phyloP scores from a whole-genome alignment of 1,140 invertebrate species.

The Drosophila willistoni region DNA sequence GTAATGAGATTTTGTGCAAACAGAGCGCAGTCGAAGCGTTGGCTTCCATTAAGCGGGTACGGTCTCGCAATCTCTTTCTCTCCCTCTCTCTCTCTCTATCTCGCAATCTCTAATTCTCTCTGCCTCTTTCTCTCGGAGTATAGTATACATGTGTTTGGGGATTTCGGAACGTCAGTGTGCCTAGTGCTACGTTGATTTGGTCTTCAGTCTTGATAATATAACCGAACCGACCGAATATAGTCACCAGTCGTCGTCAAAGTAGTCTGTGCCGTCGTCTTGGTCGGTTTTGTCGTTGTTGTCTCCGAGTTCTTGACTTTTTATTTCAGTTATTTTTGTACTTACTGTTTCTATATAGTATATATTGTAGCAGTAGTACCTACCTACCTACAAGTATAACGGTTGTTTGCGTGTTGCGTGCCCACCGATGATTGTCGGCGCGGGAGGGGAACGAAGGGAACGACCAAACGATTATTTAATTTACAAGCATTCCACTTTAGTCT shows the following conservation, averaged over 20 bases:
- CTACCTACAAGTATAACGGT: conserved; percentile 51
- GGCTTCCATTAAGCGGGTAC: conserved; percentile 15
- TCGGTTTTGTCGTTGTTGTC: conserved; percentile 23
- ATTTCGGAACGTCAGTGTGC: conserved; percentile 28
- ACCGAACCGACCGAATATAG: background rate
- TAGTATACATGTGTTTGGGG: conserved; percentile 14
- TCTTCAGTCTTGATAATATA: conserved; percentile 72
- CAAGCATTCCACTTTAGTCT: conserved; percentile 33
- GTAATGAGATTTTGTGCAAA: conserved; percentile 66
- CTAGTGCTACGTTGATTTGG: conserved; percentile 26
- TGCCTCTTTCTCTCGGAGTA: background rate
- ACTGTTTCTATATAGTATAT: conserved; percentile 14
- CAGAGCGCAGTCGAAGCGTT: conserved; percentile 43
- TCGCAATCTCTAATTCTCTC: background rate
- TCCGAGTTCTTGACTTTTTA: conserved; percentile 27
- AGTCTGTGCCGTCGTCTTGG: conserved; percentile 13
- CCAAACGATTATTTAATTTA: conserved; percentile 75
- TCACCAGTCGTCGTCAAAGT: conserved; percentile 5
- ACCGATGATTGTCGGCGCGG: background rate
- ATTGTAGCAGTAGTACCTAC: background rate
- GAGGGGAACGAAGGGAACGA: background rate
- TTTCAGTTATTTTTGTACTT: conserved; percentile 53
- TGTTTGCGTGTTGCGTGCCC: conserved; percentile 65
- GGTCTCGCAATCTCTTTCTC: background rate
- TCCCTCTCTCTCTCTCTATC: background rate